These are phyloP conservation scores for Pseudomyrmex flavicornis DNA, from an alignment of 1,140 invertebrate species.

Conservation along the genomic window DNA sequence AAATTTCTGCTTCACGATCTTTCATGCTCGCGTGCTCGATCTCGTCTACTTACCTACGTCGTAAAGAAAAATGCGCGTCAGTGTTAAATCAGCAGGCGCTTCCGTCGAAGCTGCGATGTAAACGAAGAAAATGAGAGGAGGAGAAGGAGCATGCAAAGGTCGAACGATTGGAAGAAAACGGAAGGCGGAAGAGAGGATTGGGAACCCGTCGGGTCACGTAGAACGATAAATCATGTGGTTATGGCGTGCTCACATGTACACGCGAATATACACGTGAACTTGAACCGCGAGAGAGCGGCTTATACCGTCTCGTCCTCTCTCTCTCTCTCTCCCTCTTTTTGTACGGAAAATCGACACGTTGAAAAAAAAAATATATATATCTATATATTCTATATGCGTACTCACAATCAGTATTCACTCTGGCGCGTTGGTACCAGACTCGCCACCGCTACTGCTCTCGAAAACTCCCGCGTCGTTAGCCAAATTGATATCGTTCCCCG, in stretches of 20 bases:
- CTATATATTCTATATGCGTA: not conserved
- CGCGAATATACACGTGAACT: slow-evolving; percentile 49
- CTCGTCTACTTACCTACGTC: not conserved
- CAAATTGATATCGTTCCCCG: slow-evolving; percentile 72
- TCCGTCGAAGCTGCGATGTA: not conserved
- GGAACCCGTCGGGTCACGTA: slow-evolving; percentile 66
- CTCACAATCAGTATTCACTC: slow-evolving; percentile 19
- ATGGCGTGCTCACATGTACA: slow-evolving; percentile 56
- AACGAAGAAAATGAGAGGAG: not conserved
- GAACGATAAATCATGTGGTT: slow-evolving; percentile 72
- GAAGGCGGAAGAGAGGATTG: slow-evolving; percentile 63
- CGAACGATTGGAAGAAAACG: slow-evolving; percentile 61
- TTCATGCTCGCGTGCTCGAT: not conserved
- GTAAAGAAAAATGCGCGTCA: slow-evolving; percentile 42
- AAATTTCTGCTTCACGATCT: slow-evolving; percentile 1
- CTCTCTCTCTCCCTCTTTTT: not conserved
- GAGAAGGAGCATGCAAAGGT: not conserved
- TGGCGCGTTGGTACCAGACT: not conserved
- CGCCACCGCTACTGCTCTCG: slow-evolving; percentile 21
- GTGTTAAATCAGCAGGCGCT: slow-evolving; percentile 53
- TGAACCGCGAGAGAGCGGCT: slow-evolving; percentile 16
- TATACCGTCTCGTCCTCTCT: not conserved
- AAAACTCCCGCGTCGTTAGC: slow-evolving; percentile 64
- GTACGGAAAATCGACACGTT: slow-evolving; percentile 22
- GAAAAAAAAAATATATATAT: slow-evolving; percentile 25